phyloP scores from a whole-genome alignment of 1,140 invertebrate genomes.

The Neodiprion pinetum region DNA sequence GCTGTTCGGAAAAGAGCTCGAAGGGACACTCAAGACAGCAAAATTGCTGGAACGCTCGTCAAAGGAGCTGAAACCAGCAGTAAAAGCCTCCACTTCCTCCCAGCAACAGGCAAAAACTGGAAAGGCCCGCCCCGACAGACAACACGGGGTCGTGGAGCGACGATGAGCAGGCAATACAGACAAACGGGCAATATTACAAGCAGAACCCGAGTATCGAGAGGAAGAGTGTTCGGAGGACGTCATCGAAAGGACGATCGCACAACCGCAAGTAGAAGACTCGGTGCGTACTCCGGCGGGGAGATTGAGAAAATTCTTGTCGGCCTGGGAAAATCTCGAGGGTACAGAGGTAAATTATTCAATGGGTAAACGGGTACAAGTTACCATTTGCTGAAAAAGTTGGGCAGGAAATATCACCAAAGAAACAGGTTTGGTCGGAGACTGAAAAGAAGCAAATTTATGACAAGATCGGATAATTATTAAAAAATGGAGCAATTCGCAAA shows the following conservation, averaged over 20 bases:
- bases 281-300: constrained; percentile 22
- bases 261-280: constrained; percentile 10
- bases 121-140: not conserved
- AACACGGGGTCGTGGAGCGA: not conserved
- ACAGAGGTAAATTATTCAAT: constrained; percentile 20
- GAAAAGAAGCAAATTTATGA: constrained; percentile 11
- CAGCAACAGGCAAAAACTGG: not conserved
- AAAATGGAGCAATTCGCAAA: constrained; percentile 23
- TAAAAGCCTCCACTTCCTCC: not conserved
- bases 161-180: not conserved
- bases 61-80: constrained; percentile 17
- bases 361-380: constrained; percentile 26
- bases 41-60: constrained; percentile 19
- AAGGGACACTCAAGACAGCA: constrained; percentile 14
- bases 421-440: constrained; percentile 10
- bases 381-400: constrained; percentile 13
- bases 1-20: constrained; percentile 15
- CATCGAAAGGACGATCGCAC: not conserved
- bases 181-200: not conserved
- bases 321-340: constrained; percentile 22
- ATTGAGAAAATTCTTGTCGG: constrained; percentile 20
- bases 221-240: not conserved
- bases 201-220: not conserved
- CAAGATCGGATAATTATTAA: constrained; percentile 15
- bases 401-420: not conserved